A percentile compares a stretch with the other conserved stretches of the same genome.
Evolutionary conservation across 2,888 invertebrate genomes (phyloP).

Genomic region (Drosophila silvestris): DNA sequence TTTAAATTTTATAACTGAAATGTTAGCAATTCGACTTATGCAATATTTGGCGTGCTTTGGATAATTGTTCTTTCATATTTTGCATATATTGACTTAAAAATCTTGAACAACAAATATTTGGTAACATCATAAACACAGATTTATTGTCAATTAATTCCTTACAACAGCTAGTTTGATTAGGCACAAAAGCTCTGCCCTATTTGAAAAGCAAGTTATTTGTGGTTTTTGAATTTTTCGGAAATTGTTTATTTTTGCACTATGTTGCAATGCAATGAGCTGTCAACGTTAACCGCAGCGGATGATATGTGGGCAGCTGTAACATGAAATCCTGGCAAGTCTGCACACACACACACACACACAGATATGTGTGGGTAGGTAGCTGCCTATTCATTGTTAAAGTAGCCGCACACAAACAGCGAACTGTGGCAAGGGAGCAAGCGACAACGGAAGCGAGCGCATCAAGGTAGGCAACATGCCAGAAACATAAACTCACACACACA

Average conservation of each 20-base stretch:
- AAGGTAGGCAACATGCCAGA: slow-evolving; percentile 58
- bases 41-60: not conserved
- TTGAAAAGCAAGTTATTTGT: not conserved
- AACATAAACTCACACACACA: slow-evolving; percentile 2
- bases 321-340: slow-evolving; percentile 39
- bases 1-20: not conserved
- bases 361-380: not conserved
- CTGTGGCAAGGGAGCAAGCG: slow-evolving; percentile 1
- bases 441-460: slow-evolving; percentile 32
- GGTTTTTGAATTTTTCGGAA: not conserved
- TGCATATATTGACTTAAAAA: not conserved
- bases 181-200: not conserved
- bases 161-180: not conserved
- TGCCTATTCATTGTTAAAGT: slow-evolving; percentile 34
- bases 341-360: slow-evolving; percentile 28
- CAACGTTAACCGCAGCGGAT: slow-evolving; percentile 62
- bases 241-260: not conserved
- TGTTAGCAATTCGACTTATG: not conserved
- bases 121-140: not conserved
- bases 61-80: not conserved
- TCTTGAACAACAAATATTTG: not conserved
- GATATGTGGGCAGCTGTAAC: slow-evolving; percentile 49
- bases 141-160: not conserved
- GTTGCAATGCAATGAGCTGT: slow-evolving; percentile 50
- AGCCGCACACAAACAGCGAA: slow-evolving; percentile 26